Evolutionary conservation across 2,888 invertebrate species (phyloP), one percentile per base, ranked within the genome.

Genomic region (Meteorus colon): DNA sequence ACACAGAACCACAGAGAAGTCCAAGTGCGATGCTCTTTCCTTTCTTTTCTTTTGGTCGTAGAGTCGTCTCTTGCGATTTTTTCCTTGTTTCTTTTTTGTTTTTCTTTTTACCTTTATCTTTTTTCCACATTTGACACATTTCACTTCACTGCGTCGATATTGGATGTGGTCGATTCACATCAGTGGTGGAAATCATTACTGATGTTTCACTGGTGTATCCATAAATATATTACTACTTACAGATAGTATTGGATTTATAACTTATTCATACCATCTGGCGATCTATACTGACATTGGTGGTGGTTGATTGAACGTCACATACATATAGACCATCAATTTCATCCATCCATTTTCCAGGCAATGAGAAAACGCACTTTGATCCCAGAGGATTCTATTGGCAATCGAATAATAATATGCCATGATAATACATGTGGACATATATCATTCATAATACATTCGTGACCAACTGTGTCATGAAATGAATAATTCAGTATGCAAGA

Each of bases 1-100:
- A 74, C 37, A 77, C 68, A 70, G 19, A 5, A 55, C 55, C 24
- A 73, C 76, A 78, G 80, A 75, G 74, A 77, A 75, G 75, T 68
- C 29, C 77, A 74, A 79, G 77, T 71, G 67, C 73, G 59, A 76
- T 69, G 73, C 74, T 77, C 73, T 77, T 74, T 55, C 73, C 14
- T 51, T 76, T 41, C 48, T 48, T 59, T 34, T 41, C 72, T 68
- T 60, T 63, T 60, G 31, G 34, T 76, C 59, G 31, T 12, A 19
- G 12, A 60, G 41, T 62, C 71, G 62, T 71, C 74, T 69, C 73
- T 60, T 31, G 29, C 19, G 70, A n/a, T 75, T 62, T 78, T 67
- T 63, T 65, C 75, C 41, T 71, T 60, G 77, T 75, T 66, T 65
- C 69, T 74, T 74, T 27, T 59, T 48, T 62, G 12, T 8, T 37